Percentiles rank a stretch among this genome's conserved stretches.
phyloP scores from a whole-genome alignment of 2,113 vertebrate species.

The Pandion haliaetus region DNA sequence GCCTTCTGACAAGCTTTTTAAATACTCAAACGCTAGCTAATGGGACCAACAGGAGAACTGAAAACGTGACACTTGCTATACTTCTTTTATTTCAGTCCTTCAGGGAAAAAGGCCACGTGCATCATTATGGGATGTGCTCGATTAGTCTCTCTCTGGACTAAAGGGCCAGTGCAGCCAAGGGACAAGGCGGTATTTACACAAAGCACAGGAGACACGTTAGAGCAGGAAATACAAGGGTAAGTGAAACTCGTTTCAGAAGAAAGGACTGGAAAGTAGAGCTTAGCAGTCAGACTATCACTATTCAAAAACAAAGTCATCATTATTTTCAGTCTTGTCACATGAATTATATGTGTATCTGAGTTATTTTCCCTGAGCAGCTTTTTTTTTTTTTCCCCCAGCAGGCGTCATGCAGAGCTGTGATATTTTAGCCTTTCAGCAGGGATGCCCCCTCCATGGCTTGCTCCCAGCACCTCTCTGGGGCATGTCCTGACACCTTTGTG shows the following conservation, averaged over 20 bases:
- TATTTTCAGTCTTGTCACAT: neutral
- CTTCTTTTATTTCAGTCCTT: neutral
- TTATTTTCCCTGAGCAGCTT: neutral
- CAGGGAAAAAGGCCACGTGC: neutral
- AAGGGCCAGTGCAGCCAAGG: neutral
- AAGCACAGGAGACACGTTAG: neutral
- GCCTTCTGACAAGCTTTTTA: neutral
- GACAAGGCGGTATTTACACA: neutral
- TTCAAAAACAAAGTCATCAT: neutral
- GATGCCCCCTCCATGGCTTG: neutral
- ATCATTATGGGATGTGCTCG: accelerated
- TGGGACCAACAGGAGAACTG: neutral
- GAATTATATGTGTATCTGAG: neutral
- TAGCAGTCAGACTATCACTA: neutral
- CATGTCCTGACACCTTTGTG: neutral
- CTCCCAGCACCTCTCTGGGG: neutral
- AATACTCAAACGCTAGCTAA: neutral
- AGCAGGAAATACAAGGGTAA: neutral
- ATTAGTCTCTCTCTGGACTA: neutral
- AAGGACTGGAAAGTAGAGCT: neutral
- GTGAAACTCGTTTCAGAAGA: neutral
- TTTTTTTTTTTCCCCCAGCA: neutral
- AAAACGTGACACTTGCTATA: neutral
- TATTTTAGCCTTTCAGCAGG: neutral
- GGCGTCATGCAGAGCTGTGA: neutral